Percentiles rank a stretch among this genome's conserved stretches.
Evolutionary conservation across 2,797 vertebrate species (phyloP).

Genomic region (Chromobotia macracanthus): DNA sequence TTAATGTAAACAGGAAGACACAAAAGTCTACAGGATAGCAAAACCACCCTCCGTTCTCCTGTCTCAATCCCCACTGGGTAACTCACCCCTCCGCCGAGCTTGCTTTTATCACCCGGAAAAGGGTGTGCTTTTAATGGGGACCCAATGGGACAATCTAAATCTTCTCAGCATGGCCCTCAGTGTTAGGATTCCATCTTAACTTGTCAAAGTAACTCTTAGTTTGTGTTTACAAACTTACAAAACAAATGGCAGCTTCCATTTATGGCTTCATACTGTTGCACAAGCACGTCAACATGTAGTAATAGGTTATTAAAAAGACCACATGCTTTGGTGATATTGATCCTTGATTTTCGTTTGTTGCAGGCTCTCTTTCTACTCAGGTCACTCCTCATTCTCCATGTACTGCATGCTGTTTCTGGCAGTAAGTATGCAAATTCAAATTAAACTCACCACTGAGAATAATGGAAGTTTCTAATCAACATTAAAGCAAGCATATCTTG

Average conservation of each 20-base stretch:
- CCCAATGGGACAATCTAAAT: constrained; percentile 19
- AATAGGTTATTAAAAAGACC: neutral
- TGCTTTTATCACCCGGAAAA: constrained; percentile 56
- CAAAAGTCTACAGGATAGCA: constrained; percentile 31
- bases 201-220: neutral
- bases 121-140: constrained; percentile 11
- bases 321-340: neutral
- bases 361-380: constrained; percentile 97
- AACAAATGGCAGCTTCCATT: constrained; percentile 24
- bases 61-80: neutral
- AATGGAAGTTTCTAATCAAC: neutral
- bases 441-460: too few relatives aligned
- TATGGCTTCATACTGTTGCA: neutral
- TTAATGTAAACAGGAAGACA: constrained; percentile 62
- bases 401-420: constrained; percentile 98
- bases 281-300: constrained; percentile 9
- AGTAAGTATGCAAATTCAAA: constrained; percentile 80
- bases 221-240: constrained; percentile 18
- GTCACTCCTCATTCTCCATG: constrained; percentile 98
- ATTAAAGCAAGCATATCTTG: neutral
- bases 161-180: too few relatives aligned
- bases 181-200: constrained; percentile 3
- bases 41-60: neutral
- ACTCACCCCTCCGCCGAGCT: neutral
- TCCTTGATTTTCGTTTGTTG: constrained; percentile 56